phyloP scores from a whole-genome alignment of 1,140 invertebrate species.

The Panagrolaimus sp. region DNA sequence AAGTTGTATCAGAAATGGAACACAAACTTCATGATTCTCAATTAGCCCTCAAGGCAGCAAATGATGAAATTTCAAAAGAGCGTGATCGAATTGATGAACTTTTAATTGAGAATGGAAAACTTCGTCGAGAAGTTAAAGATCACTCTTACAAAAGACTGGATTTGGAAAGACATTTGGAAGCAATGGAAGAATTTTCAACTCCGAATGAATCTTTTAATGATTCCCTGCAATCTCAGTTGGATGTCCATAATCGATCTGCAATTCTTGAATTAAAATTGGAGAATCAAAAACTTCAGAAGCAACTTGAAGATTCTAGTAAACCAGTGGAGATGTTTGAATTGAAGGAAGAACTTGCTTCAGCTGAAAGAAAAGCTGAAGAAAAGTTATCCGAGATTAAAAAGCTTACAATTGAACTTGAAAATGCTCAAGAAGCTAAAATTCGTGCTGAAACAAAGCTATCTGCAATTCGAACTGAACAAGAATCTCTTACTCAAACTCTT shows the following conservation, averaged over 20 bases:
- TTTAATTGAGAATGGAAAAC: slow-evolving; percentile 36
- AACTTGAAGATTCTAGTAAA: slow-evolving; percentile 30
- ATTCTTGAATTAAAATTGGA: slow-evolving; percentile 39
- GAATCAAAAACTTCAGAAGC: slow-evolving; percentile 38
- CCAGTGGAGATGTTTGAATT: slow-evolving; percentile 36
- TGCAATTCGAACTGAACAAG: slow-evolving; percentile 16
- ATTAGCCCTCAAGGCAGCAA: not conserved
- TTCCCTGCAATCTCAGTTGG: slow-evolving; percentile 33
- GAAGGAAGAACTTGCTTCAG: slow-evolving; percentile 22
- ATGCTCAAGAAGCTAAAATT: not conserved
- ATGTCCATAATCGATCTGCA: slow-evolving; percentile 35
- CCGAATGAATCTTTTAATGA: slow-evolving; percentile 26
- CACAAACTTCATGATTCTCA: not conserved
- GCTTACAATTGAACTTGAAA: not conserved
- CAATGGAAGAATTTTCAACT: slow-evolving; percentile 24
- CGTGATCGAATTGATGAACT: slow-evolving; percentile 35
- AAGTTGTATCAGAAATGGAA: not conserved
- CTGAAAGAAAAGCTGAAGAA: not conserved
- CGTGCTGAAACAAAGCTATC: slow-evolving; percentile 13
- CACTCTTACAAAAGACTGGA: slow-evolving; percentile 33
- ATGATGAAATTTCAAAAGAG: slow-evolving; percentile 13
- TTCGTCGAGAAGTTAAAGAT: slow-evolving; percentile 37
- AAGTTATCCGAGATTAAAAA: not conserved
- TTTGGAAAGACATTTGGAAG: slow-evolving; percentile 27
- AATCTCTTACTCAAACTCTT: slow-evolving; percentile 7